Evolutionary conservation across 2,797 vertebrate species (phyloP), one percentile per base, ranked within the genome.

Genomic region (Alca torda): DNA sequence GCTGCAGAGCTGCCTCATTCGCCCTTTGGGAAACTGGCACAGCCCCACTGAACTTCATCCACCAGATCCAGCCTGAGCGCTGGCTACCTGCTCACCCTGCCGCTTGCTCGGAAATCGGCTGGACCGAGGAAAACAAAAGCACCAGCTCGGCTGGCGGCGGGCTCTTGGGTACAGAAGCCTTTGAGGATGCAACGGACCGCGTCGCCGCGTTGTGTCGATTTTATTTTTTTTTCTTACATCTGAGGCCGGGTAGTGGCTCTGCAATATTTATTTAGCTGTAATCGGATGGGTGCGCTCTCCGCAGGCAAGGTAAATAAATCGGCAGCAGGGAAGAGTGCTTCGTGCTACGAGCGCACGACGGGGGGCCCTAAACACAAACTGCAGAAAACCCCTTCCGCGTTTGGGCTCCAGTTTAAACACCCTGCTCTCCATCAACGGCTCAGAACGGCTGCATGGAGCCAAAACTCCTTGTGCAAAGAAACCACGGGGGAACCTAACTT

Each of bases 271-370:
- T 45, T 39, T 5, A 24, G 69, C 17, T 54, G 46, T 11, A 56
- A 39, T 0, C 6, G 30, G 57, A 50, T 16, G 37, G 41, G 17
- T 61, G 57, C 8, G 33, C 41, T n/a, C 51, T 48, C 46, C 46
- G 35, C 30, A 13, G 39, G n/a, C n/a, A n/a, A 45, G 31, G 53
- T 33, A 61, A 28, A 35, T 20, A 28, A 33, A 31, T 0, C 10
- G 25, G 61, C 30, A 53, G 77, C 19, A 23, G 16, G 37, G 41
- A 77, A 77, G 53, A 60, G 59, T 0, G 24, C 65, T 28, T 5
- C 4, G 18, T 4, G 35, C 67, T 20, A 23, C 1, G 6, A 39
- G 60, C 2, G 0, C 3, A 1, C 3, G 33, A n/a, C 1, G 20
- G 9, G 39, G 5, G 23, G 24, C 30, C 57, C 67, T 21, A 8